Evolutionary conservation across 1,140 invertebrate species (phyloP).

Genomic region (Lerema accius): DNA sequence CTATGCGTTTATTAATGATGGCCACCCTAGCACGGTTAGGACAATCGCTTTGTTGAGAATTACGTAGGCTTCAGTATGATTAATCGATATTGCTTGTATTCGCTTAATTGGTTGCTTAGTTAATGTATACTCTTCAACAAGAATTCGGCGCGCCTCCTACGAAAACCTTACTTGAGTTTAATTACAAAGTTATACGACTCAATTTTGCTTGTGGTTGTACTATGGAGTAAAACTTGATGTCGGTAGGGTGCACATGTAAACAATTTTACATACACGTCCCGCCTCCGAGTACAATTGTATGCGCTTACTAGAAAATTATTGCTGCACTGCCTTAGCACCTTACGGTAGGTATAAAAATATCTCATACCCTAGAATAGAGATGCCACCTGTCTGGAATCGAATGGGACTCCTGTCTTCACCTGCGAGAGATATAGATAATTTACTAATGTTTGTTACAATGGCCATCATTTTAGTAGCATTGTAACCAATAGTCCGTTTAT

Average conservation of each 20-base stretch:
- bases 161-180: not conserved
- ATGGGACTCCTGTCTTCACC: constrained; percentile 31
- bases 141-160: not conserved
- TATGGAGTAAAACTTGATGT: constrained; percentile 4
- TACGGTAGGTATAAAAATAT: constrained; percentile 21
- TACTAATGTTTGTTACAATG: constrained; percentile 26
- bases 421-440: constrained; percentile 30
- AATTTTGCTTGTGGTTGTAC: not conserved
- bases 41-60: constrained; percentile 62
- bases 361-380: constrained; percentile 23
- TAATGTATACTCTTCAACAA: constrained; percentile 34
- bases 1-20: constrained; percentile 29
- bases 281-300: constrained; percentile 20
- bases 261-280: constrained; percentile 29
- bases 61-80: constrained; percentile 67
- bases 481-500: constrained; percentile 15
- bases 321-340: constrained; percentile 13
- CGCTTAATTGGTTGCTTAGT: constrained; percentile 67
- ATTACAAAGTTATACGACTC: not conserved
- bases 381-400: constrained; percentile 28
- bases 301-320: constrained; percentile 26
- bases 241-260: constrained; percentile 21
- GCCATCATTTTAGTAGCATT: constrained; percentile 29
- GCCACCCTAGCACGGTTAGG: constrained; percentile 47
- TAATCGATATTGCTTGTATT: constrained; percentile 61